Evolutionary conservation across 2,888 invertebrate genomes (phyloP).

Genomic region (Catocala fraxini): DNA sequence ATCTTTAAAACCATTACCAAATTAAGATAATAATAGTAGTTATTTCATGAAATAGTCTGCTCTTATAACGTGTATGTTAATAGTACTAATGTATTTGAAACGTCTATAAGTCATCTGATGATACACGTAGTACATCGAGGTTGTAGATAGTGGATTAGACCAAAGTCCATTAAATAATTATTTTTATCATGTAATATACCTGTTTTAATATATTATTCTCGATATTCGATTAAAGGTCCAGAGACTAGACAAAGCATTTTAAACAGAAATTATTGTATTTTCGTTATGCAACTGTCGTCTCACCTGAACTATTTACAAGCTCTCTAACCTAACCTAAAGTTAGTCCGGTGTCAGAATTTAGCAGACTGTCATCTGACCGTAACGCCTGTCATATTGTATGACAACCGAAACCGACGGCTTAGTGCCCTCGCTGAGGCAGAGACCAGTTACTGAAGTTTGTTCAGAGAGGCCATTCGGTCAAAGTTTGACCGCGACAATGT

Average conservation of each 20-base stretch:
- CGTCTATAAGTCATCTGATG: no score
- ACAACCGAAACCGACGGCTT: slow-evolving; percentile 15
- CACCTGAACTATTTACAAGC: slow-evolving; percentile 8
- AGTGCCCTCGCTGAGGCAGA: slow-evolving; percentile 7
- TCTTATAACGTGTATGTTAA: no score
- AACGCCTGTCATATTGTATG: slow-evolving; percentile 17
- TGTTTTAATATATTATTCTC: no score
- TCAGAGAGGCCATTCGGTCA: slow-evolving; percentile 10
- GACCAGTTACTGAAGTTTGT: slow-evolving; percentile 12
- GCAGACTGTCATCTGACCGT: slow-evolving; percentile 15
- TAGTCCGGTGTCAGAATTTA: slow-evolving; percentile 15
- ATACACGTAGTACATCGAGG: no score
- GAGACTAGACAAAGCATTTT: background rate
- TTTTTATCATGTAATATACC: no score
- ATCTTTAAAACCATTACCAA: no score
- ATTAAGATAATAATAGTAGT: no score
- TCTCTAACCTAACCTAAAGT: background rate
- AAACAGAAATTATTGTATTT: slow-evolving; percentile 1
- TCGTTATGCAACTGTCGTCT: background rate
- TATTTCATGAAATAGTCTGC: no score
- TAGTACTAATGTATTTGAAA: no score
- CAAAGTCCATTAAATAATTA: no score
- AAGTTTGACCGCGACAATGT: slow-evolving; percentile 12
- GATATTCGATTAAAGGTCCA: background rate
- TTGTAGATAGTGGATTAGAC: no score